Conservation (phyloP, 2,113 vertebrate species). For the Leptodactylus fuscus region DNA sequence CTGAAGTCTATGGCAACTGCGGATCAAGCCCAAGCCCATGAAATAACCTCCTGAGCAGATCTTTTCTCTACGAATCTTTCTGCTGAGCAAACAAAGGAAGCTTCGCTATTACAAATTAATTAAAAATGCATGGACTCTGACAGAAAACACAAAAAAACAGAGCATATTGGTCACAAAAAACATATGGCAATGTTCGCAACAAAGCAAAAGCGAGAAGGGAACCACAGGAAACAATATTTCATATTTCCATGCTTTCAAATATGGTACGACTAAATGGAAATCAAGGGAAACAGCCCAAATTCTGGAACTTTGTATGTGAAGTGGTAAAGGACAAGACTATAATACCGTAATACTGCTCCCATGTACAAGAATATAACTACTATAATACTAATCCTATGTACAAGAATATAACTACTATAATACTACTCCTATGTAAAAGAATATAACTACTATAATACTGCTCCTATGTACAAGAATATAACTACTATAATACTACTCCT, state of each 20-base stretch:
- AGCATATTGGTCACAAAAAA: constrained; percentile 22
- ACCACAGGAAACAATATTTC: neutral
- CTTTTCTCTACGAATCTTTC: neutral
- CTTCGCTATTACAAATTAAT: neutral
- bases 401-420: too few relatives aligned
- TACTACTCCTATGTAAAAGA: too few relatives aligned
- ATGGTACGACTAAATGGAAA: neutral
- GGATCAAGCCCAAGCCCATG: neutral
- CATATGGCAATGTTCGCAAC: constrained; percentile 17
- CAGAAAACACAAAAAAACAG: constrained; percentile 20
- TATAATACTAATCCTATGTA: too few relatives aligned
- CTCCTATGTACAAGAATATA: too few relatives aligned
- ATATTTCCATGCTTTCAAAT: neutral
- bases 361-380: too few relatives aligned
- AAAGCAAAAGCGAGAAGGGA: constrained; percentile 18
- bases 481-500: too few relatives aligned
- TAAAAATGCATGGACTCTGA: constrained; percentile 8
- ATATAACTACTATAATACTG: too few relatives aligned
- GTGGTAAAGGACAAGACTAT: neutral
- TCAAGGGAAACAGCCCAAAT: neutral
- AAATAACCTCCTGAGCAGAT: neutral
- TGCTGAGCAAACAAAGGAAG: neutral
- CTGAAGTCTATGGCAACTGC: neutral
- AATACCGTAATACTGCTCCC: too few relatives aligned
- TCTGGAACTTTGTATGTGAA: neutral